These are phyloP conservation scores for Eupithecia dodoneata DNA, from an alignment of 2,888 invertebrate genomes.

Conservation along the genomic window DNA sequence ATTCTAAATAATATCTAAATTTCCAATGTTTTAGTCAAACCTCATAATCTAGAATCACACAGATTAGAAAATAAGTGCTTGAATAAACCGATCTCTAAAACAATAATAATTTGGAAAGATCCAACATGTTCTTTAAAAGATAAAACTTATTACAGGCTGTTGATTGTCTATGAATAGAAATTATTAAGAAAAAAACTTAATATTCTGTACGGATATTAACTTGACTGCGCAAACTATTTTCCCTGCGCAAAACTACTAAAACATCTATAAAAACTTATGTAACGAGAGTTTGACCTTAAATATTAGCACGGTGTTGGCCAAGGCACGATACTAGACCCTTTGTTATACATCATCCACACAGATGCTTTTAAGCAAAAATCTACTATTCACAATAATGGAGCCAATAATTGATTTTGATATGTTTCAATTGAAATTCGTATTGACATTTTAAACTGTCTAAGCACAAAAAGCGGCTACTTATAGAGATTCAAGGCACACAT, in stretches of 20 bases:
- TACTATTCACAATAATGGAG: slow-evolving; percentile 18
- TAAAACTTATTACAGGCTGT: slow-evolving; percentile 24
- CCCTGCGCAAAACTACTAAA: slow-evolving; percentile 10
- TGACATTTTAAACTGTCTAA: slow-evolving; percentile 19
- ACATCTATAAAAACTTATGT: slow-evolving; percentile 25
- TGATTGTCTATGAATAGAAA: slow-evolving; percentile 16
- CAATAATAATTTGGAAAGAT: not conserved
- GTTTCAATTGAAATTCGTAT: slow-evolving; percentile 34
- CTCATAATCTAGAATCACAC: not conserved
- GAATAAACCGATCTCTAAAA: not conserved
- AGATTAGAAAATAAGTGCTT: not conserved
- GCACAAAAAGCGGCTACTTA: slow-evolving; percentile 12
- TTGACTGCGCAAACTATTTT: slow-evolving; percentile 15
- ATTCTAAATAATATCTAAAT: slow-evolving; percentile 3
- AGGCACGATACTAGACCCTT: slow-evolving; percentile 62
- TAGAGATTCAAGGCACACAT: slow-evolving; percentile 55
- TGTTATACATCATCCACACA: slow-evolving; percentile 20
- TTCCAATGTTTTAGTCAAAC: slow-evolving; percentile 9
- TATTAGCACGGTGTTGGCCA: slow-evolving; percentile 43
- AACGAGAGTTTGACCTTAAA: slow-evolving; percentile 27
- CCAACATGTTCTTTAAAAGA: not conserved
- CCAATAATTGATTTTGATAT: slow-evolving; percentile 32
- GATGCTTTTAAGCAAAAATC: slow-evolving; percentile 18
- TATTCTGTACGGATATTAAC: slow-evolving; percentile 17
- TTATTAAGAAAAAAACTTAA: slow-evolving; percentile 15